Percentiles rank a stretch among this genome's conserved stretches.
Evolutionary conservation across 2,113 vertebrate species (phyloP).

Genomic region (Centropristis striata): DNA sequence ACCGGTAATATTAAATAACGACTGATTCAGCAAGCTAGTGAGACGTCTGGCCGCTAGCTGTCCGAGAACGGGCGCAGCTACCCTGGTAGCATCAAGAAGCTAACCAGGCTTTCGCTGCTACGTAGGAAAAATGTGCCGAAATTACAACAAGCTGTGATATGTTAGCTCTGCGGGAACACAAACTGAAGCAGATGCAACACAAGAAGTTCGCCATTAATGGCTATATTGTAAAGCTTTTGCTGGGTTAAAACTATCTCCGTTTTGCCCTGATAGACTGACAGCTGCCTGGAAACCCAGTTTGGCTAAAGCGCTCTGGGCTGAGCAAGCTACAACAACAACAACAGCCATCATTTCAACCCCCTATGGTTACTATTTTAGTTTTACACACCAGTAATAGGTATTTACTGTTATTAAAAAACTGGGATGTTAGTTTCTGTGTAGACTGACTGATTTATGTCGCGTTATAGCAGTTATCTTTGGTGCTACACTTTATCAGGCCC

Average conservation of each 20-base stretch:
- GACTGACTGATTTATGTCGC: not conserved
- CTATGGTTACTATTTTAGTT: not conserved
- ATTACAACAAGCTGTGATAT: conserved; percentile 11
- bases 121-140: conserved; percentile 26
- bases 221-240: not conserved
- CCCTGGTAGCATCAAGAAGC: conserved; percentile 56
- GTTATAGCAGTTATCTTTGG: not conserved
- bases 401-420: not conserved
- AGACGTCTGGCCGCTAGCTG: conserved; percentile 39
- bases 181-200: accelerated
- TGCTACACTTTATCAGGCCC: conserved; percentile 38
- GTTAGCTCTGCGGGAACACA: not conserved
- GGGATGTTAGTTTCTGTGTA: not conserved
- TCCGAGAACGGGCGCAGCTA: conserved; percentile 60
- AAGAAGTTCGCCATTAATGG: accelerated
- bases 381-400: not conserved
- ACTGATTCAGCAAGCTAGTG: not conserved
- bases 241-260: not conserved
- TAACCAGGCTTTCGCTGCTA: conserved; percentile 51
- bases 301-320: conserved; percentile 23
- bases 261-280: conserved; percentile 58
- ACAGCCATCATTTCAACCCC: not conserved
- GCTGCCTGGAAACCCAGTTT: conserved; percentile 48
- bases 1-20: too few relatives aligned
- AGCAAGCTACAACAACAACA: conserved; percentile 57